These are phyloP conservation scores for Palythoa heliodiscus DNA, from an alignment of 92 coral and sea anemone genomes.

Conservation along the genomic window DNA sequence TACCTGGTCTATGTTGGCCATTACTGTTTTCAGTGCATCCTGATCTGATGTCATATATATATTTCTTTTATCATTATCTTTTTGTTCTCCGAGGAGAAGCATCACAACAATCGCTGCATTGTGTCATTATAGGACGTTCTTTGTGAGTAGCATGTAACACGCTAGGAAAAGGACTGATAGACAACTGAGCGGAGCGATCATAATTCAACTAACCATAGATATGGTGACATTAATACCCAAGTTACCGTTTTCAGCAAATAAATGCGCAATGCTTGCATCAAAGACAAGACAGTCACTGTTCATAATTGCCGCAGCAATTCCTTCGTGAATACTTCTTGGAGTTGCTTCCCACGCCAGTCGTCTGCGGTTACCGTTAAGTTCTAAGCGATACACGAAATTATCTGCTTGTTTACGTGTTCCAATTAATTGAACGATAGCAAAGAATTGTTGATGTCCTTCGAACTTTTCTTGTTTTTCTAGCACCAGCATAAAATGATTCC, in stretches of 20 bases:
- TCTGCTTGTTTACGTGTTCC: slow-evolving; percentile 99
- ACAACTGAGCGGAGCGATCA: background rate
- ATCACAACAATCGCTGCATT: no score
- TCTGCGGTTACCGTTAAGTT: slow-evolving; percentile 93
- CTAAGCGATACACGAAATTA: slow-evolving; percentile 96
- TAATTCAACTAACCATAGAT: slow-evolving; percentile 87
- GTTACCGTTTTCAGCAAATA: slow-evolving; percentile 98
- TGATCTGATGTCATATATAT: no score
- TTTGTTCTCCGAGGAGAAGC: no score
- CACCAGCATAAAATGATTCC: slow-evolving; percentile 97
- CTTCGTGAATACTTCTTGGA: slow-evolving; percentile 98
- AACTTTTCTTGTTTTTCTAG: slow-evolving; percentile 96
- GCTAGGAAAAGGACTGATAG: background rate
- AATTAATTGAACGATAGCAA: slow-evolving; percentile 97
- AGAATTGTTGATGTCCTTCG: slow-evolving; percentile 98
- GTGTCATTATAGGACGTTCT: background rate
- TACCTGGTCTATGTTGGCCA: no score
- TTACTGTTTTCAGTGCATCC: no score
- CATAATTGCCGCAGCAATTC: slow-evolving; percentile 97
- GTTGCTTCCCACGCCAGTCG: slow-evolving; percentile 99
- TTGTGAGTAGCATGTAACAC: background rate
- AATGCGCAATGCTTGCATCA: slow-evolving; percentile 97
- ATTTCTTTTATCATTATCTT: no score
- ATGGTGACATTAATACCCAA: slow-evolving; percentile 98
- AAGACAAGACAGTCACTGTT: slow-evolving; percentile 97